phyloP scores from a whole-genome alignment of 2,888 invertebrate genomes.

The Arrhopalites spinosus region DNA sequence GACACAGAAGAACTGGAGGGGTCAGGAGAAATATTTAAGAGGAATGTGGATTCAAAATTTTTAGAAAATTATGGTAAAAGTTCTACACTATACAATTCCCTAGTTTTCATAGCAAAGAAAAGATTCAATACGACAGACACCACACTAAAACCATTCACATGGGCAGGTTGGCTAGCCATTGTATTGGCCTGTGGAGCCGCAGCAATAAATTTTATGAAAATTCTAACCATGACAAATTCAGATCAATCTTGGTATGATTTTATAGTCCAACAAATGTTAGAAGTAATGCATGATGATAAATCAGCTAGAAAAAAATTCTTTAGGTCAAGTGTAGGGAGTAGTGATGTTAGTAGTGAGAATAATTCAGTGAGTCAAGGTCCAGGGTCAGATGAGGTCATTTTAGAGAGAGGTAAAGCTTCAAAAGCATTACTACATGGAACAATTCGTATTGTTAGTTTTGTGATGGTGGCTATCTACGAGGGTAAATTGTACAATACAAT shows the following conservation, averaged over 20 bases:
- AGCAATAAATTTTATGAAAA: constrained; percentile 43
- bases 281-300: constrained; percentile 39
- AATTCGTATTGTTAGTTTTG: constrained; percentile 49
- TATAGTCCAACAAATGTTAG: constrained; percentile 44
- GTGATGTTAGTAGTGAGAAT: background rate
- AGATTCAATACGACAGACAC: constrained; percentile 5
- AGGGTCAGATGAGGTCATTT: background rate
- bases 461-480: constrained; percentile 50
- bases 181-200: constrained; percentile 39
- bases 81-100: constrained; percentile 35
- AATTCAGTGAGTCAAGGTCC: background rate
- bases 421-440: constrained; percentile 46
- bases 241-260: constrained; percentile 50
- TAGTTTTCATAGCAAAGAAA: constrained; percentile 46
- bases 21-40: constrained; percentile 21
- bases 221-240: constrained; percentile 45
- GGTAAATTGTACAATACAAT: constrained; percentile 52
- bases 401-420: constrained; percentile 46
- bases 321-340: background rate
- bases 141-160: constrained; percentile 41
- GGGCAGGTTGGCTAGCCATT: constrained; percentile 48
- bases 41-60: background rate
- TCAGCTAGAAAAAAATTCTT: constrained; percentile 17
- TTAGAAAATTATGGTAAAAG: constrained; percentile 18
- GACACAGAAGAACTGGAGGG: background rate